Evolutionary conservation across 2,888 invertebrate species (phyloP).

Genomic region (Cosmorhoe ocellata): DNA sequence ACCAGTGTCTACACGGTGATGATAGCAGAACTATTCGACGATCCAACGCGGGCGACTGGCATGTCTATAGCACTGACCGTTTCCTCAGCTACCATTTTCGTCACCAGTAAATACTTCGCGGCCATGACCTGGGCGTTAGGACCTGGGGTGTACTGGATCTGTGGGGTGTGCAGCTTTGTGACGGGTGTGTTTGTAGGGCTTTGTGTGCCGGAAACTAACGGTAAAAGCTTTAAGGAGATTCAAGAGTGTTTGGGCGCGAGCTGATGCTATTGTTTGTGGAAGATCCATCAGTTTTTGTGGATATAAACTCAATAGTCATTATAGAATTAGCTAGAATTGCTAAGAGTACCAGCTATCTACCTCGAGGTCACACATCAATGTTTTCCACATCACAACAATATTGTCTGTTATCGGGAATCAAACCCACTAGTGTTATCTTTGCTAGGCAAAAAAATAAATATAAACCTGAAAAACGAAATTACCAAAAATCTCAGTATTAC

Average conservation of each 20-base stretch:
- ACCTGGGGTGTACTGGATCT: conserved; percentile 31
- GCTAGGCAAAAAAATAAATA: too few species aligned
- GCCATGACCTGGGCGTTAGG: conserved; percentile 44
- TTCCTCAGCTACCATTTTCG: conserved; percentile 26
- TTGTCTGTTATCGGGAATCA: too few species aligned
- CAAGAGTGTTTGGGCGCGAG: conserved; percentile 44
- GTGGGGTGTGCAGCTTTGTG: conserved; percentile 41
- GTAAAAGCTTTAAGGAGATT: conserved; percentile 58
- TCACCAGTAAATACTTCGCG: conserved; percentile 48
- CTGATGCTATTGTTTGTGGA: not conserved
- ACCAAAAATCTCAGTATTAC: too few species aligned
- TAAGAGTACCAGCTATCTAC: too few species aligned
- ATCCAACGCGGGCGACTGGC: conserved; percentile 50
- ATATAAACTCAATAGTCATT: too few species aligned
- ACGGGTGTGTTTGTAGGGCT: conserved; percentile 45
- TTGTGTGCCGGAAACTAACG: conserved; percentile 63
- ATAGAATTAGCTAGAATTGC: too few species aligned
- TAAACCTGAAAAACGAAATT: too few species aligned
- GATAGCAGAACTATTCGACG: conserved; percentile 59
- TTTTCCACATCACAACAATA: too few species aligned
- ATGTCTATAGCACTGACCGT: conserved; percentile 26
- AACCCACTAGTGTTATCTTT: too few species aligned
- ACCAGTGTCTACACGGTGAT: conserved; percentile 58
- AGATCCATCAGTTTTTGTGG: too few species aligned
- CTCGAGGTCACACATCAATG: too few species aligned